phyloP scores from a whole-genome alignment of 2,888 invertebrate species.

The Diploptera punctata region DNA sequence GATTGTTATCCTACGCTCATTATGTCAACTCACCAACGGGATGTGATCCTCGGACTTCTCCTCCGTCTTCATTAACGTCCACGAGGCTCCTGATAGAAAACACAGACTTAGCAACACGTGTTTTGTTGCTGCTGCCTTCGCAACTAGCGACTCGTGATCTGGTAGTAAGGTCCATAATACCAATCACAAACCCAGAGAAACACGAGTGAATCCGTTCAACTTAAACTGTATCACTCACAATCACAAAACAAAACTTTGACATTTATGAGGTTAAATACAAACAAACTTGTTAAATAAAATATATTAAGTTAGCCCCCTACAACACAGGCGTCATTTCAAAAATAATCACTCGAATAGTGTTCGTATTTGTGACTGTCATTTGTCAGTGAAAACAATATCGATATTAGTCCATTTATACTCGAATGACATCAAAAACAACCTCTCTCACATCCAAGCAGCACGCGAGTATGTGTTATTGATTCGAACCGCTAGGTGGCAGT shows the following conservation, averaged over 20 bases:
- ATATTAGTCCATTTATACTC: background rate
- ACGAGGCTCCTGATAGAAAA: slow-evolving; percentile 65
- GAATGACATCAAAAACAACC: background rate
- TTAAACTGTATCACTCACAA: background rate
- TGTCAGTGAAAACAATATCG: no score
- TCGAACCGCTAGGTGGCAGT: slow-evolving; percentile 26
- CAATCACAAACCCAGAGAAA: background rate
- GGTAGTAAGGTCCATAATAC: slow-evolving; percentile 47
- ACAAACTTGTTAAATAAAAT: no score
- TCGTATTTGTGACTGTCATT: no score
- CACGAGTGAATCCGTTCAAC: background rate
- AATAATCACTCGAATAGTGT: no score
- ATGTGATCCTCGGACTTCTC: background rate
- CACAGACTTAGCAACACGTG: slow-evolving; percentile 64
- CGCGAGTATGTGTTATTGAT: background rate
- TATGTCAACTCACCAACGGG: slow-evolving; percentile 28
- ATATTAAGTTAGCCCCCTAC: no score
- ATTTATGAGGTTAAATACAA: no score
- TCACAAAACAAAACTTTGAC: background rate
- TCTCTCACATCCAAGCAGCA: background rate
- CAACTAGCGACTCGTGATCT: slow-evolving; percentile 43
- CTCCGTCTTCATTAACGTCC: slow-evolving; percentile 58
- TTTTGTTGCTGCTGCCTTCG: slow-evolving; percentile 50
- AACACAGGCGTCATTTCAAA: no score
- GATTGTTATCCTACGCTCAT: background rate